Percentiles rank a stretch among this genome's conserved stretches.
These are phyloP conservation scores for Drosophila falleni DNA, from an alignment of 2,888 invertebrate species.

Conservation along the genomic window DNA sequence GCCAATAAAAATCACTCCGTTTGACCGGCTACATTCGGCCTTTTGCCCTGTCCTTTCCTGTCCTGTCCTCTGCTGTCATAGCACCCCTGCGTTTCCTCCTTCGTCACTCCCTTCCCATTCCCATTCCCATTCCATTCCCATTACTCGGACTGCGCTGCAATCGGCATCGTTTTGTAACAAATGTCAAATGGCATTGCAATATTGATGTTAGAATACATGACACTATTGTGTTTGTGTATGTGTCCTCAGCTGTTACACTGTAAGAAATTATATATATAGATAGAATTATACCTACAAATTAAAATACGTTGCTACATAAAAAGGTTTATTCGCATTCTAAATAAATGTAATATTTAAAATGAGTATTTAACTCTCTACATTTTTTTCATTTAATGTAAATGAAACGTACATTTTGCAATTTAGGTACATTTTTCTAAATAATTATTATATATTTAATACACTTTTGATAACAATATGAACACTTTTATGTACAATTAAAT, in stretches of 20 bases:
- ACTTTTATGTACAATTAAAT: too few species aligned
- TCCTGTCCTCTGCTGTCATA: slow-evolving; percentile 2
- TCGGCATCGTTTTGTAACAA: slow-evolving; percentile 59
- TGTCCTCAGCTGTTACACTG: neutral
- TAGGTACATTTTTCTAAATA: neutral
- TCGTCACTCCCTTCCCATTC: slow-evolving; percentile 3
- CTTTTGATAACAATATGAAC: too few species aligned
- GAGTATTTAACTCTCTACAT: too few species aligned
- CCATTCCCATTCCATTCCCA: slow-evolving; percentile 16
- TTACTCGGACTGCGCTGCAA: slow-evolving; percentile 34
- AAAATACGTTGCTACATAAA: too few species aligned
- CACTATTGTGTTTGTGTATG: slow-evolving; percentile 24
- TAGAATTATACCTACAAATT: too few species aligned
- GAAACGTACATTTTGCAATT: neutral
- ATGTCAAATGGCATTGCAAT: slow-evolving; percentile 73
- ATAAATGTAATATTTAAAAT: too few species aligned
- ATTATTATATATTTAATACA: too few species aligned
- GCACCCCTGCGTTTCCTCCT: neutral
- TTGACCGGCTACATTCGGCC: slow-evolving; percentile 74
- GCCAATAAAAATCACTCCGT: slow-evolving; percentile 80
- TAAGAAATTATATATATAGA: neutral
- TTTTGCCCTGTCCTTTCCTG: slow-evolving; percentile 14
- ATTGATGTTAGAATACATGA: slow-evolving; percentile 72
- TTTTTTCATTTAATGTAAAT: too few species aligned
- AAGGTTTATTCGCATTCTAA: too few species aligned